Evolutionary conservation across 2,888 invertebrate genomes (phyloP).

Genomic region (Diaperis boleti): DNA sequence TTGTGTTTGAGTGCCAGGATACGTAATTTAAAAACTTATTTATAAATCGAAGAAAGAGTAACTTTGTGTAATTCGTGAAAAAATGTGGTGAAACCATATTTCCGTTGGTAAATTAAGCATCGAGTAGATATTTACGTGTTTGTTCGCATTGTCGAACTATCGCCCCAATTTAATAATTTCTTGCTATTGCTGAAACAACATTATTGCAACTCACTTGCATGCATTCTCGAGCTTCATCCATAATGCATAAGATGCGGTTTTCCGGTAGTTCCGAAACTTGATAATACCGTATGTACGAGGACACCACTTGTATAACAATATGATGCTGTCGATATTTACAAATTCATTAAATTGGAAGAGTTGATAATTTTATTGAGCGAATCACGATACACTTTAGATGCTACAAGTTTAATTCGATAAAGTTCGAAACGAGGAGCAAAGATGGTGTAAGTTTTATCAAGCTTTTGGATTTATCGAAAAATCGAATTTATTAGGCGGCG

Average conservation of each 20-base stretch:
- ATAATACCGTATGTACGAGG: conserved; percentile 35
- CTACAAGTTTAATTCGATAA: conserved; percentile 23
- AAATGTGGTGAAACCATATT: too few relatives aligned
- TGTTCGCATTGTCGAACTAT: neutral
- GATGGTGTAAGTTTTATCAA: conserved; percentile 32
- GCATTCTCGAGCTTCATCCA: conserved; percentile 37
- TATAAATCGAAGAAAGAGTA: too few relatives aligned
- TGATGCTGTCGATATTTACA: conserved; percentile 27
- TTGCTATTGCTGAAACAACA: conserved; percentile 28
- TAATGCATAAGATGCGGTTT: conserved; percentile 40
- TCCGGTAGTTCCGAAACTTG: conserved; percentile 38
- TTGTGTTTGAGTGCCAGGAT: too few relatives aligned
- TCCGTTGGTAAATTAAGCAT: neutral
- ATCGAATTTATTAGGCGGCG: conserved; percentile 39
- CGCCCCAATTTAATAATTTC: conserved; percentile 26
- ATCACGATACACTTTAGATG: neutral
- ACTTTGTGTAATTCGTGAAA: too few relatives aligned
- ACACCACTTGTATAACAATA: conserved; percentile 31
- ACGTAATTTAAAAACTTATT: too few relatives aligned
- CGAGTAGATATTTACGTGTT: neutral
- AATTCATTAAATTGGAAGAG: conserved; percentile 23
- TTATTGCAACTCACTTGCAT: conserved; percentile 39
- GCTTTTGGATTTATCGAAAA: conserved; percentile 30
- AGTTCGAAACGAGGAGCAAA: conserved; percentile 10
- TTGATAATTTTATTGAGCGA: conserved; percentile 17